Conservation (phyloP, 2,888 invertebrate species). For the Sialis fuliginosa region DNA sequence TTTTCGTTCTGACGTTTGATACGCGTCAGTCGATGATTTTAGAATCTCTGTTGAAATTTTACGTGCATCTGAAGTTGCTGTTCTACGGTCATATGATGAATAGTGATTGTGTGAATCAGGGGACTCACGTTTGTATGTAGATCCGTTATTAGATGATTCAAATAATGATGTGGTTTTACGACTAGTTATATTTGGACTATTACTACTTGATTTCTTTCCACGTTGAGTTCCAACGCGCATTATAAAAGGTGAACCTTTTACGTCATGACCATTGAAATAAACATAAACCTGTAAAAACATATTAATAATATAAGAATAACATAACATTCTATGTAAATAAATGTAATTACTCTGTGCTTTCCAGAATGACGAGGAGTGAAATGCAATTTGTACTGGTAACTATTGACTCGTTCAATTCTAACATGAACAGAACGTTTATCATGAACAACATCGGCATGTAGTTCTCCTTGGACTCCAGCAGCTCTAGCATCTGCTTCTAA, state of each 20-base stretch:
- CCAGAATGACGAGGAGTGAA: slow-evolving; percentile 64
- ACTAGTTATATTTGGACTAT: slow-evolving; percentile 21
- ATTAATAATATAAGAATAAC: too few species aligned
- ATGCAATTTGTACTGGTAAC: slow-evolving; percentile 45
- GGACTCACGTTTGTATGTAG: slow-evolving; percentile 8
- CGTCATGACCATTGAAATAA: slow-evolving; percentile 78
- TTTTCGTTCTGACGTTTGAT: not conserved
- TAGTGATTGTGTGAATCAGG: not conserved
- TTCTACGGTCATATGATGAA: not conserved
- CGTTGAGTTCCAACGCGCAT: slow-evolving; percentile 65
- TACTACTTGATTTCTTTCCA: slow-evolving; percentile 35
- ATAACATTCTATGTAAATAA: not conserved
- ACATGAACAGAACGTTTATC: slow-evolving; percentile 72
- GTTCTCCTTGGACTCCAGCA: slow-evolving; percentile 71
- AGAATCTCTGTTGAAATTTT: not conserved
- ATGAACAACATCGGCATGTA: slow-evolving; percentile 79
- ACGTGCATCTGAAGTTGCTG: not conserved
- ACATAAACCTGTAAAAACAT: slow-evolving; percentile 50
- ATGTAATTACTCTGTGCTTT: slow-evolving; percentile 44
- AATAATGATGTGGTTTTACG: slow-evolving; percentile 18
- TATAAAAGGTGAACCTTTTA: slow-evolving; percentile 76
- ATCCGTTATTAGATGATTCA: slow-evolving; percentile 10
- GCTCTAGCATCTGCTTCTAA: slow-evolving; percentile 53
- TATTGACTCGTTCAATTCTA: slow-evolving; percentile 62
- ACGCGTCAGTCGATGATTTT: not conserved